Conservation (phyloP, 2,888 invertebrate species). For the Gastracanthus pulcherrimus region DNA sequence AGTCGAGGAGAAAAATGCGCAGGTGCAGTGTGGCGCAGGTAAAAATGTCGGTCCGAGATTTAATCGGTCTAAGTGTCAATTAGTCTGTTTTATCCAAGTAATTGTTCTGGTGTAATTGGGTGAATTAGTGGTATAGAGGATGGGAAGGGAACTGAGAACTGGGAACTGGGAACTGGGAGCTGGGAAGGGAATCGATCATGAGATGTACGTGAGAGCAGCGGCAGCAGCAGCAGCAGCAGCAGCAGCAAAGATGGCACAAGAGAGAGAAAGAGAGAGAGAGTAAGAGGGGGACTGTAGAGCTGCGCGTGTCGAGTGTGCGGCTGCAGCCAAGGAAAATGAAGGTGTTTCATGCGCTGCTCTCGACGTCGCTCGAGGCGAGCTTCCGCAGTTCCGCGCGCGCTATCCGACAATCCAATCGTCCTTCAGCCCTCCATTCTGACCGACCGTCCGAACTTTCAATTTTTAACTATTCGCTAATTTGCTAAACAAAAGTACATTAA, state of each 20-base stretch:
- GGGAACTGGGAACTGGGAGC: not conserved
- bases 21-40: too few relatives aligned
- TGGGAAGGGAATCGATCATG: constrained; percentile 46
- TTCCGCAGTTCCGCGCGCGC: constrained; percentile 42
- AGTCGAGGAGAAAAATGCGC: not conserved
- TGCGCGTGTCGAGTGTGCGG: too few relatives aligned
- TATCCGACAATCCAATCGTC: constrained; percentile 28
- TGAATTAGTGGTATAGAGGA: not conserved
- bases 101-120: constrained; percentile 32
- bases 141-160: not conserved
- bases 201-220: constrained; percentile 2
- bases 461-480: not conserved
- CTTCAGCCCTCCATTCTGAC: too few relatives aligned
- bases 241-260: not conserved
- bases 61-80: constrained; percentile 27
- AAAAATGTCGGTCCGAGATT: constrained; percentile 3
- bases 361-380: constrained; percentile 42
- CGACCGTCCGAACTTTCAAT: not conserved
- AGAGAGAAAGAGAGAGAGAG: not conserved
- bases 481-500: constrained; percentile 49
- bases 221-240: not conserved
- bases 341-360: constrained; percentile 39
- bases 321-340: constrained; percentile 51
- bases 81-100: constrained; percentile 16
- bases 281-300: too few relatives aligned